These are phyloP conservation scores for Xenopus tropicalis DNA, from an alignment of 2,113 vertebrate species.

Conservation along the genomic window UCB_Xtro_10.0 CM004445.2:101609001-101609500, in stretches of 20 bases:
- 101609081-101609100: conserved; percentile 32
- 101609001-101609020: too few species aligned
- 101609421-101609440: conserved; percentile 73
- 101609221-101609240: conserved; percentile 21
- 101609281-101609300: not conserved
- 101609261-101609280: conserved; percentile 12
- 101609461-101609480: conserved; percentile 67
- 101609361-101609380: conserved; percentile 65
- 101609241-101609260: not conserved
- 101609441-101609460: conserved; percentile 75
- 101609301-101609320: conserved; percentile 53
- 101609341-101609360: conserved; percentile 68
- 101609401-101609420: conserved; percentile 80
- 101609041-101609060: conserved; percentile 40
- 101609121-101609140: conserved; percentile 43
- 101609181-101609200: conserved; percentile 44
- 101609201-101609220: conserved; percentile 16
- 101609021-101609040: conserved; percentile 47
- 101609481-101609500: conserved; percentile 83
- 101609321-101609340: conserved; percentile 46
- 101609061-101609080: conserved; percentile 45
- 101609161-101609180: conserved; percentile 39
- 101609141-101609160: conserved; percentile 35
- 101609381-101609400: conserved; percentile 75
- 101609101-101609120: conserved; percentile 43